Evolutionary conservation across 2,797 vertebrate genomes (phyloP), one percentile per base, ranked within the genome.

Genomic region (Pantherophis vulpinus): DNA sequence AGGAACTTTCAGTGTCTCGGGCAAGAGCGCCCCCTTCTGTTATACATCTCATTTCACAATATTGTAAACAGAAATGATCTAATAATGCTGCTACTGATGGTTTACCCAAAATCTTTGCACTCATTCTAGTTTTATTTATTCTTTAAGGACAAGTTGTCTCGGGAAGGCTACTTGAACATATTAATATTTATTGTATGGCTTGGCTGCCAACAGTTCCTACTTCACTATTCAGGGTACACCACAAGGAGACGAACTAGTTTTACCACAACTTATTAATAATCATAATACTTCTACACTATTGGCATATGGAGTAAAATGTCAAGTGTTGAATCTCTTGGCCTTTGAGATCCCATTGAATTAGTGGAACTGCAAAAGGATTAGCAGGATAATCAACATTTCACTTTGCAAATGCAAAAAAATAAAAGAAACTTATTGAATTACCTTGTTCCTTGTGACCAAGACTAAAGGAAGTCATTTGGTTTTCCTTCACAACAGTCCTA

Each of bases 1-100:
- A 79, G 3, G 3, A 66, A 9, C 90, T 88, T 87, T 12, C 60
- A 42, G 0, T 47, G 89, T 94, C 91, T 93, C 95, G 91, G 79
- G 61, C 91, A 56, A 95, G 58, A 95, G 96, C 96, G 94, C 96
- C 96, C 97, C 94, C 97, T 96, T 93, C 94, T 94, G 97, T 95
- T 89, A 93, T 88, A 9, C 92, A 42, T 0, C 12, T 18, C 18
- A 92, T 93, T 95, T 79, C 95, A 89, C 94, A 96, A 93, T 89
- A 47, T 37, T 83, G 74, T 47, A 96, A 94, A 20, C 6, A 89
- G 58, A 70, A 1, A 59, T 20, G 86, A 32, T 47, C n/a, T 51
- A 12, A 42, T 63, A 12, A 29, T n/a, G 55, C 7, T 37, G 42
- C 14, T 89, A 66, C 11, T 37, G 55, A 18, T 74, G 32, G 70